Base-by-base conservation (phyloP, 1,140 invertebrate genomes). In the Drosophila kanapiae region DNA sequence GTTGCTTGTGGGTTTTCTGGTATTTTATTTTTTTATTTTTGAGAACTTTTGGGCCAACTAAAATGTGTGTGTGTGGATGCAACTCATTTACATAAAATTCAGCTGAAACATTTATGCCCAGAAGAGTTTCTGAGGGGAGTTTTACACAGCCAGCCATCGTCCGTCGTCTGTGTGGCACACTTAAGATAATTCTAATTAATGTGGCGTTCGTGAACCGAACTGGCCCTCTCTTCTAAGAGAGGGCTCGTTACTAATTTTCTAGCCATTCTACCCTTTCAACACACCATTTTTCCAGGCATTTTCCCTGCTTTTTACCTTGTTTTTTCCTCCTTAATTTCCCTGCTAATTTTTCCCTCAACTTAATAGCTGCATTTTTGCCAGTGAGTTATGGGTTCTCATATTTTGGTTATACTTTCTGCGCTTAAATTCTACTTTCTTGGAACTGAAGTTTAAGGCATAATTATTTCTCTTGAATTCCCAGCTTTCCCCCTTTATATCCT, bases 81-180 rank as follows among this genome's bases (percentile, higher is more conserved):
- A 84, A 77, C 83, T 85, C 48, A 85, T 85, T 85, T 85, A 62
- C 78, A 85, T 85, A 78, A 85, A 81, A 81, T 68, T 59, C 63
- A 74, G 74, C 74, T 85, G 54, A 85, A 85, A 85, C 82, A 85
- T 85, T 80, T 78, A 80, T 80, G 60, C 53, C 58, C 48, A n/a
- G 31, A 58, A 42, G 63, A 37, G 35, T 38, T 56, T 53, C 11
- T 1, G 2, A 13, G 16, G 4, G 6, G 11, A 1, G 45, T 23
- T 23, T 23, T 23, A 23, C 23, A 23, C 23, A 23, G 23, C 23
- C 23, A 23, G 11, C 3, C 14, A 10, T 8, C 14, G 33, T 29
- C 51, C 23, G 60, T 47, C 23, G 60, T 47, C 16, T 51, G 40
- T 70, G 67, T 59, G 80, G 38, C 74, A 65, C 75, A 83, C 80